phyloP scores from a whole-genome alignment of 2,797 vertebrate genomes.

The Acanthurus leucopareius region DNA sequence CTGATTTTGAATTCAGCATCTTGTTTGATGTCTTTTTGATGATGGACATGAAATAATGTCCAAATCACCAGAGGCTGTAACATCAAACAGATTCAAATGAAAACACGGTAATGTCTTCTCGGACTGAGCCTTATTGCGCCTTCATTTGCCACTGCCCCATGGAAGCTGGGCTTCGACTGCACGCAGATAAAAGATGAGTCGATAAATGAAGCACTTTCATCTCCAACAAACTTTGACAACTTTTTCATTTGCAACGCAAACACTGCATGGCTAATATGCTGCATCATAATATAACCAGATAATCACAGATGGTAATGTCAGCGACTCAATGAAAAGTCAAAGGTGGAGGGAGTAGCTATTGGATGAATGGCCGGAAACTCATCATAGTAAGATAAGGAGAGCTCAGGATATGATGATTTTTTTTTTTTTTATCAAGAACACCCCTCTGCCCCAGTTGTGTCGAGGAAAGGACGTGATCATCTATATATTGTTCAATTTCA shows the following conservation, averaged over 20 bases:
- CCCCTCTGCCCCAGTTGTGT: constrained; percentile 5
- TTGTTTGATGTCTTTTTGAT: constrained; percentile 87
- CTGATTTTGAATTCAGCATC: constrained; percentile 76
- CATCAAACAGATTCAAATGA: constrained; percentile 82
- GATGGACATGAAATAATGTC: constrained; percentile 87
- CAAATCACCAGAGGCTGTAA: constrained; percentile 79
- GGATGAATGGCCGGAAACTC: constrained; percentile 51
- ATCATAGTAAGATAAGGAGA: constrained; percentile 57
- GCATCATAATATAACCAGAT: constrained; percentile 62
- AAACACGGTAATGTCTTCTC: constrained; percentile 79
- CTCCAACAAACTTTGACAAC: constrained; percentile 71
- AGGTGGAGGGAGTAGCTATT: constrained; percentile 54
- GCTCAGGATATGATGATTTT: constrained; percentile 35
- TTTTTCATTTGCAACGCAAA: constrained; percentile 68
- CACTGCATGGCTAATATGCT: constrained; percentile 55
- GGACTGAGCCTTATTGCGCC: constrained; percentile 70
- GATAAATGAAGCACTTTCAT: constrained; percentile 80
- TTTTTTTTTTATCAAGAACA: constrained; percentile 27
- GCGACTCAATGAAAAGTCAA: constrained; percentile 49
- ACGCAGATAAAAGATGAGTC: constrained; percentile 72
- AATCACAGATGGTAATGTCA: constrained; percentile 64
- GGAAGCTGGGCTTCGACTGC: constrained; percentile 65
- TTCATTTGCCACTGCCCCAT: constrained; percentile 74
- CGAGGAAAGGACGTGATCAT: constrained; percentile 48
- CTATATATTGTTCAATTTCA: constrained; percentile 78